Conservation (phyloP, 2,888 invertebrate genomes). For the Listrodromus nycthemerus region DNA sequence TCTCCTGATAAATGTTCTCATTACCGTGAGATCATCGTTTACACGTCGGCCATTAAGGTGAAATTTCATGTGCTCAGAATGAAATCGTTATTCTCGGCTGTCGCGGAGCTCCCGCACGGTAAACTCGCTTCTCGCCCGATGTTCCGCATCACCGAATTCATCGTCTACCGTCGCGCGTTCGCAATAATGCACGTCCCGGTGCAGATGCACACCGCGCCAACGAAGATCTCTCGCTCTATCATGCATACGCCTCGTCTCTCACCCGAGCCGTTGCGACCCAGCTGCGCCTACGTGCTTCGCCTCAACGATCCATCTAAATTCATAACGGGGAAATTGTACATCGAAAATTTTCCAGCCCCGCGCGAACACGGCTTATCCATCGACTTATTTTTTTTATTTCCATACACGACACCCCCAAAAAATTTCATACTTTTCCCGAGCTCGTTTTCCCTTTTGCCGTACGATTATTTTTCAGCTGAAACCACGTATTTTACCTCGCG, state of each 20-base stretch:
- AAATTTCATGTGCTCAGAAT: background rate
- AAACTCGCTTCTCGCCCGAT: background rate
- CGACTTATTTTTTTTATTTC: background rate
- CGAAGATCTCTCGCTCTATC: slow-evolving; percentile 14
- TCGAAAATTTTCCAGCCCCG: slow-evolving; percentile 14
- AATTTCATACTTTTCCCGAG: background rate
- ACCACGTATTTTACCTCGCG: too few species aligned
- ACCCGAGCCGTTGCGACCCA: background rate
- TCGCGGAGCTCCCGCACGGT: background rate
- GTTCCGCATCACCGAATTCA: slow-evolving; percentile 26
- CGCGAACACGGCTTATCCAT: background rate
- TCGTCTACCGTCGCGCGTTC: background rate
- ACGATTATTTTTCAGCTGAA: too few species aligned
- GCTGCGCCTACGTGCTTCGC: slow-evolving; percentile 33
- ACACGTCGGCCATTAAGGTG: too few species aligned
- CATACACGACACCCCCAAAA: background rate
- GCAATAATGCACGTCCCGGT: slow-evolving; percentile 48
- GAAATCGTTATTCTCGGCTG: slow-evolving; percentile 7
- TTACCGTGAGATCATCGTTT: too few species aligned
- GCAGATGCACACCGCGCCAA: slow-evolving; percentile 15
- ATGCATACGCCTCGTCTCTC: background rate
- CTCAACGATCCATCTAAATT: slow-evolving; percentile 53
- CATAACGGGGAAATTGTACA: slow-evolving; percentile 49
- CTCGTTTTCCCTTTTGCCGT: background rate
- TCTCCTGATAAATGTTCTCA: too few species aligned